Base-by-base conservation (phyloP, 2,113 vertebrate species). In the Pungitius pungitius region DNA sequence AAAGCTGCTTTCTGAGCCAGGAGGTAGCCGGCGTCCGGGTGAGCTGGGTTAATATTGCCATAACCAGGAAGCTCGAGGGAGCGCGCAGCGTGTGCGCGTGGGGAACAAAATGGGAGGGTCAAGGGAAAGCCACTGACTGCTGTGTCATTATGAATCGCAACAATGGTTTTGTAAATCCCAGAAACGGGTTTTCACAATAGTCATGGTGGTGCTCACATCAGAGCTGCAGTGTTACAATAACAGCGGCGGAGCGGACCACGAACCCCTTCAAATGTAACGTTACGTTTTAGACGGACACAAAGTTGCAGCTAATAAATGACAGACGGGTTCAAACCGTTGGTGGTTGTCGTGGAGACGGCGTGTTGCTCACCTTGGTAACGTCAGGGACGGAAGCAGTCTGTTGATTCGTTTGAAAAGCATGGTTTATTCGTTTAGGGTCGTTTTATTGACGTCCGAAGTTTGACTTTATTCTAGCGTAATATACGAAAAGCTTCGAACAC, bases 141-240 rank as follows among this genome's bases (percentile, higher is more conserved):
- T 90, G 92, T 90, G 93, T 87, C 93, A 93, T 92, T 92, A 82
- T 90, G 92, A 93, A 82, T 62, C 57, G 24, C 80, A 90, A 93
- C 91, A 92, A 92, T 89, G 78, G 80, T 81, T 43, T 73, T 90
- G 90, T 42, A 90, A 86, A 93, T 92, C 92, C 91, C 82, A 90
- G 83, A 89, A 91, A 87, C 69, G 2, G 15, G 58, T 86, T 81
- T 78, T 74, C 65, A 91, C 90, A 91, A 90, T 90, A 80, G 87
- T 88, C 73, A 77, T 30, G 58, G 77, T 70, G 80, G 86, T 55
- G 77, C 85, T 74, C 76, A 58, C 82, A 80, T n/a, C 6, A 7
- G 57, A 69, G 68, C 83, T 26, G n/a, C 75, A 60, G 8, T 26
- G 37, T 11, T 42, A 82, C 60, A 83, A 84, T 39, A 85, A 82